phyloP scores from a whole-genome alignment of 2,113 vertebrate species.

The Sapayoa aenigma region DNA sequence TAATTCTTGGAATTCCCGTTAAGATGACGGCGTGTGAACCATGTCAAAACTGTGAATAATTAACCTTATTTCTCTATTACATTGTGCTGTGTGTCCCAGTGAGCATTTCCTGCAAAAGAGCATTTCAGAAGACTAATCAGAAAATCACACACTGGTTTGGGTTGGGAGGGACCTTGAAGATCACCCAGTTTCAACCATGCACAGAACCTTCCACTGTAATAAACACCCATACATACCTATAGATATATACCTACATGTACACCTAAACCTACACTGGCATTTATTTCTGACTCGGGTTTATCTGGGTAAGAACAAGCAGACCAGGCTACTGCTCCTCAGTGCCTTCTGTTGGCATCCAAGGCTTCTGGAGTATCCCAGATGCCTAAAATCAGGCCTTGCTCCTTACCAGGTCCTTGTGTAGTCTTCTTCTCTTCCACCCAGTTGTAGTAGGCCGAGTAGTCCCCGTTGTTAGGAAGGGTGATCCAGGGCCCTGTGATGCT shows the following conservation, averaged over 20 bases:
- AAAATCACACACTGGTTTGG: neutral
- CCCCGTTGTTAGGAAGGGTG: constrained; percentile 90
- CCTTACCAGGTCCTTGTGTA: constrained; percentile 89
- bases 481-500: constrained; percentile 90
- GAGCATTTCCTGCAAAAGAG: neutral
- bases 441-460: constrained; percentile 95
- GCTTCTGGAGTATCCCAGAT: neutral
- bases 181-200: neutral
- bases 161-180: neutral
- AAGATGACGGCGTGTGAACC: neutral
- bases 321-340: neutral
- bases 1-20: constrained; percentile 43
- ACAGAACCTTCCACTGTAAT: neutral
- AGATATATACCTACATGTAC: too few relatives aligned
- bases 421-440: constrained; percentile 92
- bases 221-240: too few relatives aligned
- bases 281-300: neutral
- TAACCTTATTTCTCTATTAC: neutral
- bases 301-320: neutral
- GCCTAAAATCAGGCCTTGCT: neutral
- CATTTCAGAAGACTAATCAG: neutral
- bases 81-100: neutral
- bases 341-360: neutral
- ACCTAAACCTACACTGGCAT: neutral
- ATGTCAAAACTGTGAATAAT: constrained; percentile 47